These are phyloP conservation scores for Leucopsar rothschildi DNA, from an alignment of 2,113 vertebrate genomes.

Conservation along the genomic window DNA sequence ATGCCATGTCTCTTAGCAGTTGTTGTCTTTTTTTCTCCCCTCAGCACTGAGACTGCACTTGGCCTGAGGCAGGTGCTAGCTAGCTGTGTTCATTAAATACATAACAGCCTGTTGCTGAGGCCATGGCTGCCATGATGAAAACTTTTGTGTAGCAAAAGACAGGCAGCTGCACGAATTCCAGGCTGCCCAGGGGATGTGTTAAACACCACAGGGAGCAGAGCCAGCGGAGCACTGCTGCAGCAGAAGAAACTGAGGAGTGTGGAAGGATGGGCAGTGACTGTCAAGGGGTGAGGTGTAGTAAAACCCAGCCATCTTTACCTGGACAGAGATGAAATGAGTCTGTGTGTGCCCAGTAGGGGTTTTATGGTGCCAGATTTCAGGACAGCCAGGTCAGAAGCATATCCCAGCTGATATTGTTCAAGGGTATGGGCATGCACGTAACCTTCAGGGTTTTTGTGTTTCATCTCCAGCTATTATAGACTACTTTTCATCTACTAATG, in stretches of 20 bases:
- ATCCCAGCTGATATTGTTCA: neutral
- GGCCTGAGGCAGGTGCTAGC: neutral
- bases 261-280: neutral
- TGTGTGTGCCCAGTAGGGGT: neutral
- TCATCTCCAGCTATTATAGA: neutral
- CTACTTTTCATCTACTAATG: neutral
- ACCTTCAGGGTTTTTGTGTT: neutral
- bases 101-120: accelerated
- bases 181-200: neutral
- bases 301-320: neutral
- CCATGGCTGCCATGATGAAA: neutral
- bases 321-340: neutral
- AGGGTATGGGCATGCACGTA: neutral
- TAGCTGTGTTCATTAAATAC: neutral
- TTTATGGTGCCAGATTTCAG: neutral
- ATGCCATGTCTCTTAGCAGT: neutral
- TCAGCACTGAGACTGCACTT: neutral
- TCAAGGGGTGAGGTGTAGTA: neutral
- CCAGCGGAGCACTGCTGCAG: accelerated
- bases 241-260: neutral
- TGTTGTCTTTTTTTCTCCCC: neutral
- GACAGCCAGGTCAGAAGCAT: neutral
- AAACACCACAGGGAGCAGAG: neutral
- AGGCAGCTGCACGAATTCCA: neutral
- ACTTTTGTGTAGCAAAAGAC: neutral